A percentile compares a stretch with the other conserved stretches of the same genome.
These are phyloP conservation scores for Tetropium fuscum DNA, from an alignment of 2,888 invertebrate genomes.

Conservation along the genomic window DNA sequence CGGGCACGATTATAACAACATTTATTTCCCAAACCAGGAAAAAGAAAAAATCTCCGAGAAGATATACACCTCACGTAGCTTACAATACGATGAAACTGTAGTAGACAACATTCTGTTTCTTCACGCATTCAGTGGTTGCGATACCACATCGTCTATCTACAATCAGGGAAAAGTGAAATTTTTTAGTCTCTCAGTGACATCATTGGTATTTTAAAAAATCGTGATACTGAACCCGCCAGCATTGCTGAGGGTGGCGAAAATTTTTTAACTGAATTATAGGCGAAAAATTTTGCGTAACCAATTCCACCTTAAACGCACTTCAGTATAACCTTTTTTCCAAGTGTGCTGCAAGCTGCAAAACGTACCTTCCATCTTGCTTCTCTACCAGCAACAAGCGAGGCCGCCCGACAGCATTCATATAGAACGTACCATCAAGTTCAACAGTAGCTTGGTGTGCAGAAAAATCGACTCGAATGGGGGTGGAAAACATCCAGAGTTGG, in stretches of 20 bases:
- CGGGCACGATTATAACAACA: not conserved
- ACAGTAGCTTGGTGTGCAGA: slow-evolving; percentile 1
- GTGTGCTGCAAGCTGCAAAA: too few species aligned
- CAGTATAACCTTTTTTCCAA: too few species aligned
- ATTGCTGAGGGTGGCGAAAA: not conserved
- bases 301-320: too few species aligned
- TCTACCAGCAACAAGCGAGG: too few species aligned
- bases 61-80: slow-evolving; percentile 1
- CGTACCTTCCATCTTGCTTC: too few species aligned
- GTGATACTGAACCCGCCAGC: not conserved
- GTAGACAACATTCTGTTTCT: not conserved
- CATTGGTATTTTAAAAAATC: not conserved
- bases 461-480: slow-evolving; percentile 1
- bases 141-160: slow-evolving; percentile 2
- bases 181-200: not conserved
- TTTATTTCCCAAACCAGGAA: not conserved
- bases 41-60: slow-evolving; percentile 1
- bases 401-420: too few species aligned
- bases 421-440: too few species aligned
- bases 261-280: not conserved
- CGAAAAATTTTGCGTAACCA: not conserved
- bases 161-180: slow-evolving; percentile 1
- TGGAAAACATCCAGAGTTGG: slow-evolving; percentile 1
- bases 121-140: slow-evolving; percentile 1
- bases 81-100: slow-evolving; percentile 1